phyloP scores from a whole-genome alignment of 53 echinoderm and acorn worm genomes.

The Actinopyga echinites region DNA sequence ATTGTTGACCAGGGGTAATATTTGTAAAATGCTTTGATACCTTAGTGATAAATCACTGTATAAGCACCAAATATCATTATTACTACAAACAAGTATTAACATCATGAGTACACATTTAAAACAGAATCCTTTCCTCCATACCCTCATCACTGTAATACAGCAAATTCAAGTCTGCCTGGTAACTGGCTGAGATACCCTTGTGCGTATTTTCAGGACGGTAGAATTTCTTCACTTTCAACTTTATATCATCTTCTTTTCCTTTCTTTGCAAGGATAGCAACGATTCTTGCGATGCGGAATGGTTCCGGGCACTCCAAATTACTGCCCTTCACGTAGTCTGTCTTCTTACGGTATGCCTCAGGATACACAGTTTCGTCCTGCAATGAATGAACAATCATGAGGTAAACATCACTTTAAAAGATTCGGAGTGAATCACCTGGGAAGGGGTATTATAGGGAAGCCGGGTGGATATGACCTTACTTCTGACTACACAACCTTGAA shows the following conservation, averaged over 20 bases:
- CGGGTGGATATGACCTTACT: no score
- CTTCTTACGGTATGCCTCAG: conserved; percentile 87
- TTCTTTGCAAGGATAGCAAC: conserved; percentile 71
- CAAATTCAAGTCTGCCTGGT: conserved; percentile 89
- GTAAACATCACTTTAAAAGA: no score
- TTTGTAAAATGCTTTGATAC: no score
- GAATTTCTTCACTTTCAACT: conserved; percentile 79
- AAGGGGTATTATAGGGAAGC: no score
- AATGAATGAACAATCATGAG: no score
- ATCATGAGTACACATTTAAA: background rate
- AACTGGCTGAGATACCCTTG: conserved; percentile 77
- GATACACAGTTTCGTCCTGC: conserved; percentile 89
- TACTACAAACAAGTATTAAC: no score
- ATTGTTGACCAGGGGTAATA: no score
- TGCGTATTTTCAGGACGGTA: conserved; percentile 97
- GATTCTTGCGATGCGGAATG: conserved; percentile 89
- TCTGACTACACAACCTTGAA: no score
- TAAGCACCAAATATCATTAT: no score
- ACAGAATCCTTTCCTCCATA: background rate
- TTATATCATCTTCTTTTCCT: conserved; percentile 55
- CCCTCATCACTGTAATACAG: conserved; percentile 98
- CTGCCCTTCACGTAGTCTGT: conserved; percentile 94
- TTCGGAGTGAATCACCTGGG: no score
- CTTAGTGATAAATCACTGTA: no score
- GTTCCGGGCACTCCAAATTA: conserved; percentile 89